Base-by-base conservation (phyloP, 2,888 invertebrate species). In the Agrochola lychnidis region DNA sequence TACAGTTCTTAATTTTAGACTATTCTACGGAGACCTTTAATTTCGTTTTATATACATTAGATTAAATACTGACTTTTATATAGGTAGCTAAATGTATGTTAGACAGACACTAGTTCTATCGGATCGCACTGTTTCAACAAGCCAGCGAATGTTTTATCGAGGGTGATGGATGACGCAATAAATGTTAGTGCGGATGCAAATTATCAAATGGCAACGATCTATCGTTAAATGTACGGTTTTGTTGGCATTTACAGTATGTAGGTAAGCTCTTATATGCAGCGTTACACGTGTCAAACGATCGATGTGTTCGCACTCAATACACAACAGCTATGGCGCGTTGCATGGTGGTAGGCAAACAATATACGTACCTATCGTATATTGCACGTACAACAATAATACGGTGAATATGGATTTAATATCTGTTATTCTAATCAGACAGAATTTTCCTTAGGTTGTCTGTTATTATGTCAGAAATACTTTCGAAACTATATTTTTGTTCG, bases 151-250 rank as follows among this genome's bases (percentile, higher is more conserved):
- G 78, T 83, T 74, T 72, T 69, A 66, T 72, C 59, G 19, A 30
- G 63, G 72, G 78, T 82, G 83, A 85, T 57, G 70, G 78, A 85
- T 78, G 73, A 42, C 72, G 70, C 77, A 76, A 77, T 85, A 69
- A 85, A 85, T 82, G 71, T 74, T 77, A 70, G 61, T 63, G 74
- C 63, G 66, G 71, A 73, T 64, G 73, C 78, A 72, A 82, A 82
- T 78, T 48, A 82, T 70, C 78, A 63, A 82, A 85, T 70, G 71
- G 57, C 72, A 59, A 66, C 83, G 16, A 78, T 85, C 66, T 74
- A 77, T 82, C 70, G 85, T 19, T 73, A 19, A 76, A 48, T 67
- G 68, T 64, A 14, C 67, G 51, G 25, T 57, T 59, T 57, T 56
- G 81, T 74, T 30, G 36, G 7, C 25, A 22, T 22, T 62, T 9